A percentile compares a stretch with the other conserved stretches of the same genome.
These are phyloP conservation scores for Spodoptera picta DNA, from an alignment of 2,888 invertebrate genomes.

Conservation along the genomic window DNA sequence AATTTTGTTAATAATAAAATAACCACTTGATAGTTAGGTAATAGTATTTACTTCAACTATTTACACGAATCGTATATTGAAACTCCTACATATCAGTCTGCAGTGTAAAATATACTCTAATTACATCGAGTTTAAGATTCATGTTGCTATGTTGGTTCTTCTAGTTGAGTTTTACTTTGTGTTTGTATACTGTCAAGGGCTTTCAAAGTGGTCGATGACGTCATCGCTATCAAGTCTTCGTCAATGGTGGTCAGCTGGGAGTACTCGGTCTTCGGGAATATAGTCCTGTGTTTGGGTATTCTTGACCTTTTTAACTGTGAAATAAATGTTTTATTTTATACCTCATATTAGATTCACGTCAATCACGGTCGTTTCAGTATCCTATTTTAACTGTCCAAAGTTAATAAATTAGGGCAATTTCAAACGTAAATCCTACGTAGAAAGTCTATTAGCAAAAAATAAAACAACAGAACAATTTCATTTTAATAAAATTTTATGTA, in stretches of 20 bases:
- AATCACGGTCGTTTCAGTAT: too few species aligned
- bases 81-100: conserved; percentile 87
- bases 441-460: too few species aligned
- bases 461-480: too few species aligned
- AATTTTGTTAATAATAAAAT: conserved; percentile 41
- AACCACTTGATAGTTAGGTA: conserved; percentile 47
- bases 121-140: conserved; percentile 69
- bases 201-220: conserved; percentile 74
- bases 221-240: conserved; percentile 77
- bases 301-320: conserved; percentile 73
- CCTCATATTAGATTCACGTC: too few species aligned
- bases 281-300: conserved; percentile 69
- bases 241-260: conserved; percentile 83
- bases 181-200: conserved; percentile 62
- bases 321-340: conserved; percentile 20
- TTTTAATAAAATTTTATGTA: too few species aligned
- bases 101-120: conserved; percentile 80
- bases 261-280: conserved; percentile 79
- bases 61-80: conserved; percentile 72
- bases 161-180: conserved; percentile 69
- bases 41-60: conserved; percentile 60
- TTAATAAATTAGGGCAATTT: not conserved
- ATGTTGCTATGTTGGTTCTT: conserved; percentile 84
- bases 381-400: too few species aligned
- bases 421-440: too few species aligned